Percentiles rank a stretch among this genome's conserved stretches.
Conservation (phyloP, 2,888 invertebrate species). For the Drosophila parthenogenetica region DNA sequence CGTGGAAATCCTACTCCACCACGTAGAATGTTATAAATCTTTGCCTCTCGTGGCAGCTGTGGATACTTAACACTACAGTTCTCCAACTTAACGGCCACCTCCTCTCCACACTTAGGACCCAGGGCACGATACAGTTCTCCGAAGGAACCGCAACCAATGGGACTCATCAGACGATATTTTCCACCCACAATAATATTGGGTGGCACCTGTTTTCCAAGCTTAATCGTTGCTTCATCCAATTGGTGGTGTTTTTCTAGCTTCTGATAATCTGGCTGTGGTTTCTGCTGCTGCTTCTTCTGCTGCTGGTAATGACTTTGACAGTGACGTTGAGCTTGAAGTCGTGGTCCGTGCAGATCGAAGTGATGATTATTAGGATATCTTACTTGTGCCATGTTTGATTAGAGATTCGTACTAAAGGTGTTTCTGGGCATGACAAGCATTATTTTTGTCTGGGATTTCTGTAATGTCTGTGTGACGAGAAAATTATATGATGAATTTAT, state of each 20-base stretch:
- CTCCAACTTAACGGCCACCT: slow-evolving; percentile 64
- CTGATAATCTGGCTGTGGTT: not conserved
- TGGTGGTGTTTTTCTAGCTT: not conserved
- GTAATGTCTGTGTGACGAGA: slow-evolving; percentile 4
- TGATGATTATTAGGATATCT: slow-evolving; percentile 16
- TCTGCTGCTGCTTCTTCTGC: not conserved
- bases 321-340: not conserved
- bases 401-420: slow-evolving; percentile 38
- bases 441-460: slow-evolving; percentile 31
- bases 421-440: slow-evolving; percentile 43
- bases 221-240: not conserved
- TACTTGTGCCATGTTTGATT: slow-evolving; percentile 35
- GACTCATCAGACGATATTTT: slow-evolving; percentile 52
- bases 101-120: slow-evolving; percentile 36
- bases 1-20: slow-evolving; percentile 62
- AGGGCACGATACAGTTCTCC: slow-evolving; percentile 62
- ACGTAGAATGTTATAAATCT: slow-evolving; percentile 51
- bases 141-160: slow-evolving; percentile 64
- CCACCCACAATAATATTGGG: slow-evolving; percentile 51
- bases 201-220: slow-evolving; percentile 6
- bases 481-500: not conserved
- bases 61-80: slow-evolving; percentile 30
- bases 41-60: slow-evolving; percentile 59
- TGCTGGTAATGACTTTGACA: not conserved
- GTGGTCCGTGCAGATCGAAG: not conserved